Base-by-base conservation (phyloP, 2,797 vertebrate genomes). In the Thripadectes ignobilis region DNA sequence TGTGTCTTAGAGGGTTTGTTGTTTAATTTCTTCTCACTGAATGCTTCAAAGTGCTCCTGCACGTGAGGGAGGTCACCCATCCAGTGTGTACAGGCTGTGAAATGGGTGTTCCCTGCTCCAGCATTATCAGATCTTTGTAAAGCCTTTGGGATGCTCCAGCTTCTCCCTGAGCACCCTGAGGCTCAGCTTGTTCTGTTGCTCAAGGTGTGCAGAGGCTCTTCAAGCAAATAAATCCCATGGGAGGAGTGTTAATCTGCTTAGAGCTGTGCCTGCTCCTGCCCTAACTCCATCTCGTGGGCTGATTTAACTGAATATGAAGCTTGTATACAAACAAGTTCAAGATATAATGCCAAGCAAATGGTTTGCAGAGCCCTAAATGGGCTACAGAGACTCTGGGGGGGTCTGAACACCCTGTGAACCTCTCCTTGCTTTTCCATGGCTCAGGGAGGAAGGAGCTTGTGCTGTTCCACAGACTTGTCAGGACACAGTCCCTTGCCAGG, bases 401-500 rank as follows among this genome's bases (percentile, higher is more conserved):
- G 30, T 29, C 41, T 55, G 74, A 65, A 13, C 39, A 65, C 51
- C 5, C 10, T 86, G 57, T 24, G 5, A 39, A 7, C 32, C 26
- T 24, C 2, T 32, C 68, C 61, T 49, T 79, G 67, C 61, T 80
- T 61, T 74, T 43, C 72, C 71, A 2, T 45, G 38, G 34, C 77
- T 72, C 14, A 1, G 46, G 7, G 38, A 66, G 38, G 72, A 61
- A 58, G 12, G 83, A 90, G 51, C 51, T 89, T 22, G n/a, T 54
- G 61, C 57, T 84, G 91, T 29, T 58, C 17, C 41, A 12, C 27
- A 59, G 79, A 3, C 95, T 38, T 91, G 92, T 76, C 69, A 59
- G 85, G 79, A 81, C 89, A 93, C 24, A 39, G 75, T 45, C 38
- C 76, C 79, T 63, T n/a, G 52, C 78, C 46, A 63, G 79, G 76